Evolutionary conservation across 2,797 vertebrate species (phyloP), one percentile per base, ranked within the genome.

Genomic region (Bovichtus variegatus): DNA sequence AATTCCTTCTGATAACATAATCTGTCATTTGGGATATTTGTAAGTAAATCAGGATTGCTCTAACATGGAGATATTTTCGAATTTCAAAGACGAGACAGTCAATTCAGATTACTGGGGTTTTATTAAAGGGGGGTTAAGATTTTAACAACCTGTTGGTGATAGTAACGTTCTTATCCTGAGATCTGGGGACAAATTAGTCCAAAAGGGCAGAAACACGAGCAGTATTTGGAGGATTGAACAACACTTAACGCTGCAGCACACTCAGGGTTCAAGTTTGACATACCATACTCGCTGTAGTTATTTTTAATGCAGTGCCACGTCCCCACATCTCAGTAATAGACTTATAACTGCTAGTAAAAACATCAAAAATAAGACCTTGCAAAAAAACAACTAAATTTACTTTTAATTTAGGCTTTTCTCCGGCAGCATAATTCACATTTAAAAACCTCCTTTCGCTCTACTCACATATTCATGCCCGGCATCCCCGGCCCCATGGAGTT

Each of bases 381-480:
- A 31, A 25, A 40, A 27, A 29, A 29, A 19, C 6, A 21, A 46
- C 19, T 25, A 29, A 15, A 44, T 5, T 23, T 40, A 55, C 9
- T 43, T n/a, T 9, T 53, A 46, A 46, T 60, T 47, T 1, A 15
- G 3, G 2, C 4, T 40, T 62, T 41, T 59, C 46, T 27, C 5
- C n/a, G 13, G 25, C 29, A 70, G 10, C 12, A 46, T 9, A 43
- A 49, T 10, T 9, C 8, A 46, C 6, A 76, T 51, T 25, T 15
- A 25, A 59, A 25, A 63, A 21, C 0, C 10, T 58, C 13, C 41
- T 50, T 43, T 15, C 7, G 58, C 5, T 74, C 9, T 58, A 91
- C 96, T 96, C 78, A 97, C 96, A 97, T 96, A 94, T 94, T 97
- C 95, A 98, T 95, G 70, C 96, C 71, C 0, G 96, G 95, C 94